Base-by-base conservation (phyloP, 2,888 invertebrate genomes). In the Phaedon cochleariae region DNA sequence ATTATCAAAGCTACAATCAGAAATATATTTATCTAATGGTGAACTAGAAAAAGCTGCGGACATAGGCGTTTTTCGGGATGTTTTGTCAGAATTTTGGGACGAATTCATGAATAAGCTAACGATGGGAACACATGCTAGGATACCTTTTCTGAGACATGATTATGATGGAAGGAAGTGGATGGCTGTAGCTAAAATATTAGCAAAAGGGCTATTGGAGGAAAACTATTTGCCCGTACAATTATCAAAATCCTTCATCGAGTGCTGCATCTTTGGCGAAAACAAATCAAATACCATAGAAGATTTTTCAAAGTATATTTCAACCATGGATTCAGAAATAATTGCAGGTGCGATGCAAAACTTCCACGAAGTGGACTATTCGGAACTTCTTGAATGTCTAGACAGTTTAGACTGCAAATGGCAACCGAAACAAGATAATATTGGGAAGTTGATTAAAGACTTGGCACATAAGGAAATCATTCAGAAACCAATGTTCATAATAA, bases 61-160 rank as follows among this genome's bases (percentile, higher is more conserved):
- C 15, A 21, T 34, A 22, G 67, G 64, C 1, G 62, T 64, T 9
- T 62, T 61, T n/a, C 17, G 65, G 2, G 62, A 68, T 45, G 54
- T 34, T 18, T 59, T 68, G 48, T 52, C 57, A 6, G 59, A 68
- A 37, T 65, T 68, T 54, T 68, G 64, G 64, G 31, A 53, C 34
- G 15, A 21, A 12, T 65, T 68, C 29, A 46, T 18, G 15, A 31
- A 68, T 12, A 60, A 59, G 29, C 49, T 17, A 20, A 68, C 68
- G 15, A n/a, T 62, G 22, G 65, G 68, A 9, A 65, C 64, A 22
- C n/a, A 34, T 49, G 29, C 37, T 29, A 61, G 53, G 49, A 37
- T 68, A 20, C 64, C 64, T 9, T 20, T 41, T 26, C 31, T 68
- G 9, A 17, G 65, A 31, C 64, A 68, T 55, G 68, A 68, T 62